Base-by-base conservation (phyloP, 2,888 invertebrate genomes). In the Phaonia tiefii region DNA sequence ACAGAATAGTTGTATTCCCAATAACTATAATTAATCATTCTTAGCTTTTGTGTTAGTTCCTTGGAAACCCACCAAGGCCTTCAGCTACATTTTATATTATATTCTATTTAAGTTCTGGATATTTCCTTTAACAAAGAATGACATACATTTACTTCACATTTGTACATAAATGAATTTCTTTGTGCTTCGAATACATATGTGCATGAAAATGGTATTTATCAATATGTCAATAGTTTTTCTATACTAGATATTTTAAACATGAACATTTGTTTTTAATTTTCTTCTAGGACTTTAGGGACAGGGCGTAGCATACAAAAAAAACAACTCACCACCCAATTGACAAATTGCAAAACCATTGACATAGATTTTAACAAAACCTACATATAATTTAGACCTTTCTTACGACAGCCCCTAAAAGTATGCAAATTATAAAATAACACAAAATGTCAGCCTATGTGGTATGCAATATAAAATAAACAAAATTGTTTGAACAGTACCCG, bases 341-440 rank as follows among this genome's bases (percentile, higher is more conserved):
- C 42, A 63, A 63, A 63, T 25, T 39, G 22, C 42, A 63, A 42
- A 63, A 63, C 10, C 20, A 39, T 42, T 39, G 22, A 63, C 42
- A 63, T 42, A 63, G 22, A 37, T 22, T 20, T 15, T 17, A 39
- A 39, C 54, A 56, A 1, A 15, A 60, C n/a, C n/a, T 3, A 60
- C n/a, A 31, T 15, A 1, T 49, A 8, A 8, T 58, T 31, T 58
- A 1, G 31, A 11, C 15, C 37, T 25, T 17, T 42, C 11, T 4
- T 51, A 44, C 49, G n/a, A 17, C 37, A 49, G 42, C 60, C n/a
- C 81, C 71, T 20, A 75, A 81, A 81, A 78, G 75, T 81, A 75
- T 81, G 75, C 72, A 77, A 75, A 81, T 81, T 78, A 67, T 81
- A 81, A 75, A 75, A 78, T 72, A 75, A 72, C 67, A 76, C 25